Evolutionary conservation across 1,140 invertebrate genomes (phyloP).

Genomic region (Pseudomyrmex gracilis): DNA sequence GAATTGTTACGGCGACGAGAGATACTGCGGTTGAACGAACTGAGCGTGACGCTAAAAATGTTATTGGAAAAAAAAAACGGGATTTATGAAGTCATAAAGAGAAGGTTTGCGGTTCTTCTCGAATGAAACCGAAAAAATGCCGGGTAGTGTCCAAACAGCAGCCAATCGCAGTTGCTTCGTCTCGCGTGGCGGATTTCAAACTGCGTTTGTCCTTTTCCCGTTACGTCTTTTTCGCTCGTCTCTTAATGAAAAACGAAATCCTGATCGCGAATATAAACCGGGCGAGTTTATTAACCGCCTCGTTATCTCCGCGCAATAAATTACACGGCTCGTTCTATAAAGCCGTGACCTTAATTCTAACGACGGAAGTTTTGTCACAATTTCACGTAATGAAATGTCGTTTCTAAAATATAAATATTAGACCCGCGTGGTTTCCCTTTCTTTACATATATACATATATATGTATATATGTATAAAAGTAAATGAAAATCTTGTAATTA

Average conservation of each 20-base stretch:
- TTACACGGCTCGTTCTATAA: neutral
- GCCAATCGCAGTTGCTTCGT: slow-evolving; percentile 35
- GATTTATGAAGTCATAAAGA: slow-evolving; percentile 68
- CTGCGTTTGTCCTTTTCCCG: slow-evolving; percentile 73
- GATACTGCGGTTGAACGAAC: slow-evolving; percentile 37
- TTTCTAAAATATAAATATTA: neutral
- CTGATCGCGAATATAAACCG: neutral
- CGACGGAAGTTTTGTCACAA: neutral
- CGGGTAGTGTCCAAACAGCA: neutral
- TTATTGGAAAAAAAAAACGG: slow-evolving; percentile 29
- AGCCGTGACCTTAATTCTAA: slow-evolving; percentile 7
- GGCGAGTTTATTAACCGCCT: slow-evolving; percentile 1
- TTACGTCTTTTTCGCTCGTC: slow-evolving; percentile 68
- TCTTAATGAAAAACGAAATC: slow-evolving; percentile 29
- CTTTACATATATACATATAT: no score
- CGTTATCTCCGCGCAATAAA: neutral
- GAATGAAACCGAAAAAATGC: slow-evolving; percentile 28
- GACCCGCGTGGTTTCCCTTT: neutral
- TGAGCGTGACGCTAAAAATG: slow-evolving; percentile 27
- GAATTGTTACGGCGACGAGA: neutral
- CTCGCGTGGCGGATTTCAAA: slow-evolving; percentile 69
- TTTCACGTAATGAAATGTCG: neutral
- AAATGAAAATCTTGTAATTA: slow-evolving; percentile 3
- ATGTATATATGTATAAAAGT: no score
- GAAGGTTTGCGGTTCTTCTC: slow-evolving; percentile 64